Evolutionary conservation across 2,888 invertebrate genomes (phyloP).

Genomic region (Pseudeuparius sepicola): DNA sequence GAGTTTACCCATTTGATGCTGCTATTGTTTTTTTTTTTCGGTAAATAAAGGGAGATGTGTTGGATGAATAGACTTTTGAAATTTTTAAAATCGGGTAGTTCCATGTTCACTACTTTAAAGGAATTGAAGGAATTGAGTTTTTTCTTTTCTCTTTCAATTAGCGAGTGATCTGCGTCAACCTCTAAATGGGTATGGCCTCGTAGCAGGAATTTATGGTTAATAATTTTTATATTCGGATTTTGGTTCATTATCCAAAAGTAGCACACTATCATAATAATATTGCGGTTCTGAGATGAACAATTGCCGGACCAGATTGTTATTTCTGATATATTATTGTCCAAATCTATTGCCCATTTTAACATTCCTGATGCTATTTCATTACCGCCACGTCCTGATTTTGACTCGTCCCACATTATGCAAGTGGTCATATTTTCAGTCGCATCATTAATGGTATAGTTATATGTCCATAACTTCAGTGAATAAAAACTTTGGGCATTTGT

Average conservation of each 20-base stretch:
- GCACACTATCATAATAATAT: conserved; percentile 11
- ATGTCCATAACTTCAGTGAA: conserved; percentile 19
- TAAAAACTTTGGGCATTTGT: conserved; percentile 21
- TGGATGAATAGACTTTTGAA: conserved; percentile 9
- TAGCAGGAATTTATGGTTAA: conserved; percentile 16
- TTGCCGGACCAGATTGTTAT: conserved; percentile 15
- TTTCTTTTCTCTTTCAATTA: conserved; percentile 16
- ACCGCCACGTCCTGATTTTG: conserved; percentile 20
- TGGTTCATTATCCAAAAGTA: conserved; percentile 12
- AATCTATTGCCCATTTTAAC: conserved; percentile 17
- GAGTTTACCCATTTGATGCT: background rate
- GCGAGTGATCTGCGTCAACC: conserved; percentile 14
- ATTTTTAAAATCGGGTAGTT: conserved; percentile 12
- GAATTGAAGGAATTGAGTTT: background rate
- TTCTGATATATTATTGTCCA: conserved; percentile 3
- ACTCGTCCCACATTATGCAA: conserved; percentile 23
- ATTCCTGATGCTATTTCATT: conserved; percentile 24
- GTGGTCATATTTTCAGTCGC: conserved; percentile 11
- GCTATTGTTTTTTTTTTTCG: conserved; percentile 5
- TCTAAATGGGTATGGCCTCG: conserved; percentile 15
- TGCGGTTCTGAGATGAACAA: conserved; percentile 12
- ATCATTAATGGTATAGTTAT: conserved; percentile 17
- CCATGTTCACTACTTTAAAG: conserved; percentile 12
- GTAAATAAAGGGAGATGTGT: conserved; percentile 6
- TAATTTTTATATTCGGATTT: conserved; percentile 11